These are phyloP conservation scores for Ennomos quercinarius DNA, from an alignment of 2,888 invertebrate species.

Conservation along the genomic window DNA sequence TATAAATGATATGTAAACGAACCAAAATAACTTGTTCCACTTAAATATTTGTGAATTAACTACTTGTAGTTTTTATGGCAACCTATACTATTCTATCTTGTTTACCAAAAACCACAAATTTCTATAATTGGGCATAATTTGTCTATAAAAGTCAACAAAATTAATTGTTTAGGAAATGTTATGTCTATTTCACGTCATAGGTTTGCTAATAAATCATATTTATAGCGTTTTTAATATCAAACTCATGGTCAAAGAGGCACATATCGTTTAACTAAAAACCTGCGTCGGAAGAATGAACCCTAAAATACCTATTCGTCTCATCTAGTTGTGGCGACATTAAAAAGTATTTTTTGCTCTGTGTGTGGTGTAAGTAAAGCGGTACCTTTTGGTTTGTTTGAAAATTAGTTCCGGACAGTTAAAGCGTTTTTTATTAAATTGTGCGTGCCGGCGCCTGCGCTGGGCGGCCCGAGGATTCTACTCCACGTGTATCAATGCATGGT, in stretches of 20 bases:
- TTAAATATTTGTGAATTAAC: slow-evolving; percentile 22
- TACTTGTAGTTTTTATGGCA: slow-evolving; percentile 20
- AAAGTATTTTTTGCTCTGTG: slow-evolving; percentile 57
- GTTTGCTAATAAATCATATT: slow-evolving; percentile 11
- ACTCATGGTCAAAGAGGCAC: background rate
- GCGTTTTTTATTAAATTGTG: slow-evolving; percentile 55
- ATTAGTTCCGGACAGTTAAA: slow-evolving; percentile 82
- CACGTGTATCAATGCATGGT: slow-evolving; percentile 21
- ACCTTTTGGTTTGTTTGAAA: slow-evolving; percentile 57
- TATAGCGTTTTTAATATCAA: slow-evolving; percentile 3
- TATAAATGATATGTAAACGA: slow-evolving; percentile 28
- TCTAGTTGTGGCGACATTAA: slow-evolving; percentile 47
- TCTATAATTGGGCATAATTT: slow-evolving; percentile 22
- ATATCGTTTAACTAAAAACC: no score
- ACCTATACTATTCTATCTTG: slow-evolving; percentile 6
- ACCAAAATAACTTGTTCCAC: slow-evolving; percentile 24
- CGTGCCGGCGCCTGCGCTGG: slow-evolving; percentile 62
- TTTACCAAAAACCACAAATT: slow-evolving; percentile 20
- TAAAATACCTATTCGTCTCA: slow-evolving; percentile 14
- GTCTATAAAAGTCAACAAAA: slow-evolving; percentile 21
- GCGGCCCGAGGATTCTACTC: slow-evolving; percentile 7
- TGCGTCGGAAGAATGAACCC: slow-evolving; percentile 4
- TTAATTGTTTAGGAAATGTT: slow-evolving; percentile 15
- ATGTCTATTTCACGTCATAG: slow-evolving; percentile 6
- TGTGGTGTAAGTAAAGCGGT: slow-evolving; percentile 63